These are phyloP conservation scores for Mustelus asterias DNA, from an alignment of 2,113 vertebrate genomes.

Conservation along the genomic window DNA sequence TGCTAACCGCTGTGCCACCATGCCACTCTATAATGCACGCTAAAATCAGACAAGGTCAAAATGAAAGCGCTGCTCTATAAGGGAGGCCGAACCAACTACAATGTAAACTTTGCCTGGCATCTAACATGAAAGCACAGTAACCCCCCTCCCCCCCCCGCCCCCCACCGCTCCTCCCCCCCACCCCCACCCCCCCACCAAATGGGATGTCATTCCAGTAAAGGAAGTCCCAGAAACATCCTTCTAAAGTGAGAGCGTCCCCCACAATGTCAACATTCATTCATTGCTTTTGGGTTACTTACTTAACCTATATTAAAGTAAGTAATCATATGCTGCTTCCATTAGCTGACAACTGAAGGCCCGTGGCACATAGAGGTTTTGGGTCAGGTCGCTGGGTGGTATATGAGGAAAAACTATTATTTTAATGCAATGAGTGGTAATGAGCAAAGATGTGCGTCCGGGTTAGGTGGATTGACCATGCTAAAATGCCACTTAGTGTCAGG, in stretches of 20 bases:
- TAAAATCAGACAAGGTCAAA: slow-evolving; percentile 1
- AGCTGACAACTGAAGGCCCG: background rate
- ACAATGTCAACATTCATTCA: background rate
- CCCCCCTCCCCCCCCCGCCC: too few relatives aligned
- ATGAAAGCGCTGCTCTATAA: background rate
- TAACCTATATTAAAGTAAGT: background rate
- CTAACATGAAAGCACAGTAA: background rate
- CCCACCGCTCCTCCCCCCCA: too few relatives aligned
- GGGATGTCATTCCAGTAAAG: background rate
- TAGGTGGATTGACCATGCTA: too few relatives aligned
- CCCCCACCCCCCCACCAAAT: background rate
- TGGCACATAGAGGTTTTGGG: background rate
- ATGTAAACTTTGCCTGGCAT: background rate
- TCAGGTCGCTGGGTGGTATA: too few relatives aligned
- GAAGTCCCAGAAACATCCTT: background rate
- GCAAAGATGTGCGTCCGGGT: too few relatives aligned
- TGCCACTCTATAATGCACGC: background rate
- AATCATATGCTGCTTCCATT: background rate
- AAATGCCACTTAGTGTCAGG: too few relatives aligned
- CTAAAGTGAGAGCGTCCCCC: background rate
- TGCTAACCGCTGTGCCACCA: too few relatives aligned
- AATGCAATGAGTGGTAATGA: background rate
- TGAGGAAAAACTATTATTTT: background rate
- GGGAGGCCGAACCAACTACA: background rate
- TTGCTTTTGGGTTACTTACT: background rate